Conservation (phyloP, 2,113 vertebrate species). For the Brachyhypopomus occidentalis region DNA sequence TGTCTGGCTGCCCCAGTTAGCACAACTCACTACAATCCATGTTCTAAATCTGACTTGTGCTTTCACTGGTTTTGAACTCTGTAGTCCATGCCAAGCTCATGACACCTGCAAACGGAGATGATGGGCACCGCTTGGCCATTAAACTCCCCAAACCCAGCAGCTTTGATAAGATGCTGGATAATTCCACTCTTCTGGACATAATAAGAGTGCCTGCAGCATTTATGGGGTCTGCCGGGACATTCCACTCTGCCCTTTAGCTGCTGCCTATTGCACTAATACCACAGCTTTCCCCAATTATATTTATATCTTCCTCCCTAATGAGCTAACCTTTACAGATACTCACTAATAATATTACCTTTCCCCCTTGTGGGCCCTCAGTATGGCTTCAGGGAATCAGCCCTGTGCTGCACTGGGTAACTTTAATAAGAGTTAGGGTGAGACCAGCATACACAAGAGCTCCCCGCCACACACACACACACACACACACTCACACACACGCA, state of each 20-base stretch:
- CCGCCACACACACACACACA: not conserved
- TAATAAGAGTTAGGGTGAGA: slow-evolving; percentile 46
- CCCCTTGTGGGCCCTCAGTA: slow-evolving; percentile 26
- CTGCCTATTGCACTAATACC: slow-evolving; percentile 54
- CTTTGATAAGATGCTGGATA: slow-evolving; percentile 36
- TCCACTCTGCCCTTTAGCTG: slow-evolving; percentile 50
- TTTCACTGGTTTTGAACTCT: not conserved
- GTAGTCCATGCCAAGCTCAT: slow-evolving; percentile 14
- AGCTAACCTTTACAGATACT: slow-evolving; percentile 62
- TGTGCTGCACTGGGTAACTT: slow-evolving; percentile 19
- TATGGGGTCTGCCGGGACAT: slow-evolving; percentile 24
- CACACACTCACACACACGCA: not conserved
- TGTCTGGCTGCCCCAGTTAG: slow-evolving; percentile 36
- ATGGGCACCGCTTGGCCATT: slow-evolving; percentile 15
- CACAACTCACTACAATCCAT: slow-evolving; percentile 25
- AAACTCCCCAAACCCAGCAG: slow-evolving; percentile 32
- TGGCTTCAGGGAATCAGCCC: slow-evolving; percentile 22
- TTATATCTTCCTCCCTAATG: slow-evolving; percentile 51
- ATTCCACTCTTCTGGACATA: slow-evolving; percentile 38
- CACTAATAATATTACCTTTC: slow-evolving; percentile 60
- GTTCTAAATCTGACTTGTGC: slow-evolving; percentile 17
- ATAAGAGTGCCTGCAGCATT: slow-evolving; percentile 45
- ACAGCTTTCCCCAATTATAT: slow-evolving; percentile 53
- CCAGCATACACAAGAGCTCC: not conserved
- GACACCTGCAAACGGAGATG: slow-evolving; percentile 24